Evolutionary conservation across 2,888 invertebrate species (phyloP).

Genomic region (Phengaris arion): DNA sequence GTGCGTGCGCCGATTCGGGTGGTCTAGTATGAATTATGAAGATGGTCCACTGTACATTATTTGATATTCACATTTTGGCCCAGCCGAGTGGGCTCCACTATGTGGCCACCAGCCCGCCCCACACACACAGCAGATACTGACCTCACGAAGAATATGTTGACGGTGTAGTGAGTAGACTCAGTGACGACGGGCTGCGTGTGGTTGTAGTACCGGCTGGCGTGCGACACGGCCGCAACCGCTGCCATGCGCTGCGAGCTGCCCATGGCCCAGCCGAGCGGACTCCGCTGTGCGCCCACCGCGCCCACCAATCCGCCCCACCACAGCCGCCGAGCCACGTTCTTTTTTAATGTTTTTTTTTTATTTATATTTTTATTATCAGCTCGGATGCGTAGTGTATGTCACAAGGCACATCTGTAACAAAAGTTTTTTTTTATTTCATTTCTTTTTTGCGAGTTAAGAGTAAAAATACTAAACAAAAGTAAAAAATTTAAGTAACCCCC

Average conservation of each 20-base stretch:
- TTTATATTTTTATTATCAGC: conserved; percentile 43
- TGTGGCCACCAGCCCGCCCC: too few relatives aligned
- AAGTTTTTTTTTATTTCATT: background rate
- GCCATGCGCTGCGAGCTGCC: conserved; percentile 83
- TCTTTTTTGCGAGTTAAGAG: too few relatives aligned
- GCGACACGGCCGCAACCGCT: conserved; percentile 74
- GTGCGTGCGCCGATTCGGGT: too few relatives aligned
- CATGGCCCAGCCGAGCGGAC: conserved; percentile 81
- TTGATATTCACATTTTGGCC: too few relatives aligned
- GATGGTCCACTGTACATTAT: too few relatives aligned
- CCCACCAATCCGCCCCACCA: conserved; percentile 61
- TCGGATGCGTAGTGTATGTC: conserved; percentile 39
- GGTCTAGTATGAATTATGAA: too few relatives aligned
- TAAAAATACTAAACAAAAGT: too few relatives aligned
- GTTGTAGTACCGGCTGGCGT: conserved; percentile 69
- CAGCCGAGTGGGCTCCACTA: too few relatives aligned
- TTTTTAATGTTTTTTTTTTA: conserved; percentile 40
- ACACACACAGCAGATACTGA: conserved; percentile 61
- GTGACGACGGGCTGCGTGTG: conserved; percentile 65
- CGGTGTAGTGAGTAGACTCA: conserved; percentile 59
- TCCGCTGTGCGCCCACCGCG: conserved; percentile 67
- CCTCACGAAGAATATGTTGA: conserved; percentile 89
- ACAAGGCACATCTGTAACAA: conserved; percentile 57
- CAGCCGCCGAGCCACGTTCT: conserved; percentile 65
- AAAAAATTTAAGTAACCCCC: too few relatives aligned